Base-by-base conservation (phyloP, 1,140 invertebrate species). In the Drosophila carrolli region DNA sequence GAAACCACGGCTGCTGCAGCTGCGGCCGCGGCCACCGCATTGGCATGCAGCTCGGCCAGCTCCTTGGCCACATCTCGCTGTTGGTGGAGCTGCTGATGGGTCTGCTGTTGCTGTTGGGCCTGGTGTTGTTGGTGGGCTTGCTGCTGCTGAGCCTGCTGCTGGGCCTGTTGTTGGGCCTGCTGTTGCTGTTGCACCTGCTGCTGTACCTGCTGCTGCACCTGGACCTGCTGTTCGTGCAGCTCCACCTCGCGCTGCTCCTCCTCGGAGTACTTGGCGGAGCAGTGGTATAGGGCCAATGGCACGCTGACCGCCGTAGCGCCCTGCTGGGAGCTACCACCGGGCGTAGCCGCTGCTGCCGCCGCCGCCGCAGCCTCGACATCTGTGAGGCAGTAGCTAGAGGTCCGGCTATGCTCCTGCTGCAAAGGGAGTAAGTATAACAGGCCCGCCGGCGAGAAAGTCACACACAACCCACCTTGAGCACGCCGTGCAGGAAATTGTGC, bases 401-500 rank as follows among this genome's bases (percentile, higher is more conserved):
- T 90, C 43, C 84, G 66, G 43, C 77, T 83, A 46, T 89, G 85
- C 27, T 89, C 85, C 66, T 89, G 77, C 57, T 74, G 44, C 29
- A 32, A 19, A 8, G 5, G 8, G n/a, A 9, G 5, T n/a, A 5
- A 14, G 8, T 8, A 10, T 50, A 16, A 29, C 8, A n/a, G 27
- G n/a, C 3, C n/a, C 48, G 29, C 8, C 5, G 7, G 7, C 27
- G 6, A 16, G 1, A 16, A 50, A 50, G 14, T 9, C 5, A 14
- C 14, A n/a, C 8, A 13, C 9, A 9, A 23, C 62, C 19, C 11
- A 89, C 84, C 80, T 89, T 89, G 59, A 66, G 62, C 27, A 89
- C 73, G 46, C 84, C 85, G n/a, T 91, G 90, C 70, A 91, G 62
- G 47, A 91, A 91, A 58, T 91, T 91, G 61, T 91, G 90, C 53